phyloP scores from a whole-genome alignment of 2,888 invertebrate species.

The Drosophila antonietae region DNA sequence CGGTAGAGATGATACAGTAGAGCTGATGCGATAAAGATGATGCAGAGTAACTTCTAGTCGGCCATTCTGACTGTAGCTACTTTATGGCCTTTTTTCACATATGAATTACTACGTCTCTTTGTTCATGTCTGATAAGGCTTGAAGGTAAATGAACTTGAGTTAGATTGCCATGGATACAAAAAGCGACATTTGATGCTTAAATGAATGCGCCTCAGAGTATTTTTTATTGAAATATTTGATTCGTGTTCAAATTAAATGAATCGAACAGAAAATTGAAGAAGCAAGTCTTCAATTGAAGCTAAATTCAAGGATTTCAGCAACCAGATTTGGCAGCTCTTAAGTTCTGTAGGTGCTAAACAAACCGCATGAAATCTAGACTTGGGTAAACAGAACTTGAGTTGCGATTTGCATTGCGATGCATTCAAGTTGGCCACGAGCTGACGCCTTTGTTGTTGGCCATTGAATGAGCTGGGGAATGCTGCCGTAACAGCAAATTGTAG shows the following conservation, averaged over 20 bases:
- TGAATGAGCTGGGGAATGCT: not conserved
- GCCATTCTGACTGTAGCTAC: no score
- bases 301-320: not conserved
- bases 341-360: not conserved
- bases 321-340: not conserved
- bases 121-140: not conserved
- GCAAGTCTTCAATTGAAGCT: no score
- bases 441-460: not conserved
- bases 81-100: not conserved
- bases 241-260: not conserved
- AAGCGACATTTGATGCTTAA: not conserved
- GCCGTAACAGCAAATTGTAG: not conserved
- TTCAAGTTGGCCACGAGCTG: not conserved
- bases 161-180: not conserved
- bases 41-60: not conserved
- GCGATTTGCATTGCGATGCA: not conserved
- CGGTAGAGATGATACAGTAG: no score
- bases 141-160: not conserved
- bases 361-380: not conserved
- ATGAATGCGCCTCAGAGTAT: not conserved
- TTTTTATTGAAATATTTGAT: not conserved
- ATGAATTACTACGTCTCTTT: not conserved
- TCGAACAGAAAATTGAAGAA: no score
- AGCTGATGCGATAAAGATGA: no score
- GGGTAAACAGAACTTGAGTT: not conserved